Evolutionary conservation across 1,140 invertebrate genomes (phyloP), one percentile per base, ranked within the genome.

Genomic region (Drosophila elegans): DNA sequence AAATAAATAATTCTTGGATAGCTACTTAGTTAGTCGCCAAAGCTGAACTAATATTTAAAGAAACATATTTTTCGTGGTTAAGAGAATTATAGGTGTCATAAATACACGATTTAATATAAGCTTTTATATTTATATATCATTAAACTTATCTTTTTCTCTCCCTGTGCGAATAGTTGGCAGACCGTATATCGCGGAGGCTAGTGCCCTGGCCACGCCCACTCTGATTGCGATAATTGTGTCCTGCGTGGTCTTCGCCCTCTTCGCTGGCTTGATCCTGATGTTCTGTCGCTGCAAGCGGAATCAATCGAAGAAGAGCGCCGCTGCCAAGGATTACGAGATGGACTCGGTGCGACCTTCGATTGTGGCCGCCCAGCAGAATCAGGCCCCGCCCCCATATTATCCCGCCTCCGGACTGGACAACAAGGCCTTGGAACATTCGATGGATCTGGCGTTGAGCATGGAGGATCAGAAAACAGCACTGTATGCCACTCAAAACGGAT

Each of bases 321-420:
- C 95, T 78, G 95, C 96, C 71, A 98, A 98, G 93, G 96, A 97
- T 91, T 97, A 97, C 91, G 97, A 97, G 93, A 97, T 97, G 96
- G 96, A 97, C 90, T 96, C 96, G 1, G 94, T 95, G 68, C 94
- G 96, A 41, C 96, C 96, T 2, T 96, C 96, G 51, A 95, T 97
- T 91, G 96, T 97, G 3, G 94, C 95, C 29, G 88, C 90, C 49
- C 95, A 96, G 66, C 96, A 96, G 91, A 96, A 95, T 69, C 96
- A 96, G 92, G 95, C 95, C 7, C 96, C 96, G 42, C 97, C 97
- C 2, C 97, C 97, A 10, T 97, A 97, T 79, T 97, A 96, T 79
- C 95, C 96, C 12, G 95, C 95, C 25, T 95, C 95, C n/a, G 96
- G 96, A 4, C 95, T 98, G 93, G 97, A 98, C 93, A 98, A 98